These are phyloP conservation scores for Empidonax traillii DNA, from an alignment of 2,113 vertebrate species.

Conservation along the genomic window DNA sequence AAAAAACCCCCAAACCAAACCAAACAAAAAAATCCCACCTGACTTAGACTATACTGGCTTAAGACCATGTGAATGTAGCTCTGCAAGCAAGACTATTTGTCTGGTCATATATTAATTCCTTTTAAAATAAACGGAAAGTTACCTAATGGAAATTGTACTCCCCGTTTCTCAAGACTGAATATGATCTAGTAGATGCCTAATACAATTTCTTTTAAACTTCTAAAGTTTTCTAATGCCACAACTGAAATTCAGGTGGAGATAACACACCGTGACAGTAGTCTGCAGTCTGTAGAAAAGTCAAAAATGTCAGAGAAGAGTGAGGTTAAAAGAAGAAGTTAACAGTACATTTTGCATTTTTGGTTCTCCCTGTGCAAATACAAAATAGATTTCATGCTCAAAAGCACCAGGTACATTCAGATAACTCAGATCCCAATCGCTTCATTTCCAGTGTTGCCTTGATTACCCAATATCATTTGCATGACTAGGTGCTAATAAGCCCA, in stretches of 20 bases:
- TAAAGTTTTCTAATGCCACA: not conserved
- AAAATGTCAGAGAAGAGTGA: not conserved
- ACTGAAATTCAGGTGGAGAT: not conserved
- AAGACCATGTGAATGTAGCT: not conserved
- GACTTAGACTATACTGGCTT: not conserved
- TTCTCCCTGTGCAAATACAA: not conserved
- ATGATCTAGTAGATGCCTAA: not conserved
- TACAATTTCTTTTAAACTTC: not conserved
- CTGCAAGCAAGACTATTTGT: not conserved
- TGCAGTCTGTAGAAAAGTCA: not conserved
- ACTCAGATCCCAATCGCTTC: not conserved
- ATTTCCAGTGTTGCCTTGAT: constrained; percentile 37
- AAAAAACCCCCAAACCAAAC: not conserved
- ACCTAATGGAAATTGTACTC: not conserved
- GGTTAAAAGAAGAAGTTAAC: not conserved
- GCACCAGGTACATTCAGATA: not conserved
- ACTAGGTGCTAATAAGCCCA: constrained; percentile 34
- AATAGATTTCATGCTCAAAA: constrained; percentile 48
- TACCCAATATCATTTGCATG: constrained; percentile 48
- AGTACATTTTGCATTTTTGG: not conserved
- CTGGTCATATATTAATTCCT: not conserved
- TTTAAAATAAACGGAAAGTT: not conserved
- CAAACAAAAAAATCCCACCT: not conserved
- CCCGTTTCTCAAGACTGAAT: not conserved
- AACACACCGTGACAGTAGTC: not conserved